Conservation (phyloP, 2,113 vertebrate species). For the Callipepla squamata region DNA sequence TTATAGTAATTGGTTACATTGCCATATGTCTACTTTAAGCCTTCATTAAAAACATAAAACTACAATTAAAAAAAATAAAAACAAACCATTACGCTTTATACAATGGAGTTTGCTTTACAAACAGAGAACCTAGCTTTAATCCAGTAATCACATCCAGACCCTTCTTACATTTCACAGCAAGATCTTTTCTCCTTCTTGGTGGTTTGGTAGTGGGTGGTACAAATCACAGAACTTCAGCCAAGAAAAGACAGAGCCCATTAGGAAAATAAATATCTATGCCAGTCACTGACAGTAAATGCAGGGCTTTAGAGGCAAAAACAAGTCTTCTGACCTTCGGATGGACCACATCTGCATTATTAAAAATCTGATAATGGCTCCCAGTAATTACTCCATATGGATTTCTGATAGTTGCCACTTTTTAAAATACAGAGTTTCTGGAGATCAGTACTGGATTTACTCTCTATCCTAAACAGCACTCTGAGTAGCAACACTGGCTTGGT, state of each 20-base stretch:
- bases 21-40: neutral
- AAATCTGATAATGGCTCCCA: neutral
- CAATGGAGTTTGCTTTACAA: neutral
- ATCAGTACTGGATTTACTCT: neutral
- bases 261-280: slow-evolving; percentile 1
- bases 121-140: neutral
- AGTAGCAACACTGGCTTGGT: neutral
- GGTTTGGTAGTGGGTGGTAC: neutral
- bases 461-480: neutral
- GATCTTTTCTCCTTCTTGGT: neutral
- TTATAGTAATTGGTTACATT: neutral
- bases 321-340: neutral
- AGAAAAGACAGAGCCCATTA: neutral
- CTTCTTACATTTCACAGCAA: neutral
- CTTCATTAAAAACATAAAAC: slow-evolving; percentile 20
- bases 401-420: neutral
- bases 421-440: neutral
- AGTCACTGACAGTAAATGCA: neutral
- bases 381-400: neutral
- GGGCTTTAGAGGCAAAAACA: neutral
- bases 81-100: neutral
- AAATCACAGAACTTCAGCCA: slow-evolving; percentile 6
- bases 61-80: neutral
- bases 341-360: neutral
- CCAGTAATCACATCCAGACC: slow-evolving; percentile 35